Conservation (phyloP, 2,888 invertebrate genomes). For the Cancer borealis region DNA sequence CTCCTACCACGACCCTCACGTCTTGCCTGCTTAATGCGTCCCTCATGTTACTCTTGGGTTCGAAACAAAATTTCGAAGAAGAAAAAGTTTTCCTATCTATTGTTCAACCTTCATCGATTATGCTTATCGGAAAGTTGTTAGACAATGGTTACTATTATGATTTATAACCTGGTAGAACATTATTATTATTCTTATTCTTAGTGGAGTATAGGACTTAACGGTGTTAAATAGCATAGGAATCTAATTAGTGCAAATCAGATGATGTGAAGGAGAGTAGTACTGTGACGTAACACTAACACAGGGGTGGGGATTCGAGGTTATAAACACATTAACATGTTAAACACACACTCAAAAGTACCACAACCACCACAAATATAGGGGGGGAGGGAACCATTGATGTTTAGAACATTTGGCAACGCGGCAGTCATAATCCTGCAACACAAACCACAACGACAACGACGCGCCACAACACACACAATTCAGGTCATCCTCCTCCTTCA, state of each 20-base stretch:
- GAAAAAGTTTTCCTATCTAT: background rate
- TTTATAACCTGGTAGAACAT: background rate
- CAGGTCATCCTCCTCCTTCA: background rate
- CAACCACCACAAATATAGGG: background rate
- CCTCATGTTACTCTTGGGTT: background rate
- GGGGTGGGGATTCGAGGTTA: background rate
- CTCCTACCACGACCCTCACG: background rate
- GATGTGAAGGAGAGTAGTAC: background rate
- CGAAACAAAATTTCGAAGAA: background rate
- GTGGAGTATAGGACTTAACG: background rate
- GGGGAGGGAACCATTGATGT: background rate
- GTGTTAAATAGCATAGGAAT: constrained; percentile 4
- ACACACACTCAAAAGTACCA: background rate
- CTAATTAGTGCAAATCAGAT: constrained; percentile 23
- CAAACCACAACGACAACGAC: background rate
- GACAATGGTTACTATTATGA: background rate
- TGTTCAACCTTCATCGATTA: background rate
- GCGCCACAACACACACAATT: background rate
- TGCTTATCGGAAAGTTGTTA: background rate
- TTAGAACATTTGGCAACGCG: background rate
- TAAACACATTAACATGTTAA: too few relatives aligned
- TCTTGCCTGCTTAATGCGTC: background rate
- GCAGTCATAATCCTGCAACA: background rate
- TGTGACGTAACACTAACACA: background rate
- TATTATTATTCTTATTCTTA: background rate